Evolutionary conservation across 2,888 invertebrate species (phyloP).

Genomic region (Meloe dianella): DNA sequence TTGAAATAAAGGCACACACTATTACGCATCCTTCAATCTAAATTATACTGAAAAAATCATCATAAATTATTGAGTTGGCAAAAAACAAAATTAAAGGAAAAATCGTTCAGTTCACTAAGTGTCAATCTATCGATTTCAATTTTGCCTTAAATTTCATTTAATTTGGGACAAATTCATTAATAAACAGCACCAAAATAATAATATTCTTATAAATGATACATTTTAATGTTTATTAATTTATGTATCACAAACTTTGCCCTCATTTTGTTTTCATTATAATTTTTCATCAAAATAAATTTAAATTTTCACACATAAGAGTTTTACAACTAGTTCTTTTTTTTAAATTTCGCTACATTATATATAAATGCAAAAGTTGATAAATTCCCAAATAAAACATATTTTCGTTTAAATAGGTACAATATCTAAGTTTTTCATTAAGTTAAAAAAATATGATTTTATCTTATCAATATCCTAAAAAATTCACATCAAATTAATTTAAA

Average conservation of each 20-base stretch:
- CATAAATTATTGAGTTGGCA: not conserved
- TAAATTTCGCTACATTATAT: not conserved
- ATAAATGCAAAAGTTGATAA: not conserved
- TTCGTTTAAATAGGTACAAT: too few relatives aligned
- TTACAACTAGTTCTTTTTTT: not conserved
- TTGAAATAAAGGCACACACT: constrained; percentile 33
- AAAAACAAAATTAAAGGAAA: not conserved
- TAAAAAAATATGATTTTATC: not conserved
- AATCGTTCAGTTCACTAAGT: not conserved
- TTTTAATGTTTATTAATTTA: not conserved
- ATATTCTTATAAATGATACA: not conserved
- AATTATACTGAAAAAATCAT: constrained; percentile 13
- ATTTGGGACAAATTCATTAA: not conserved
- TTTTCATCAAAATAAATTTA: not conserved
- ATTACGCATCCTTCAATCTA: constrained; percentile 17
- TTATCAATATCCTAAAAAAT: not conserved
- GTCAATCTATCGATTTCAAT: not conserved
- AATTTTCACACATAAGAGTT: not conserved
- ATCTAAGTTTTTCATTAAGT: not conserved
- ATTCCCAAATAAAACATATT: not conserved
- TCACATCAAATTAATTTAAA: not conserved
- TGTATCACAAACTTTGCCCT: constrained; percentile 3
- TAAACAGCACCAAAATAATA: not conserved
- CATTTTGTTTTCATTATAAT: not conserved
- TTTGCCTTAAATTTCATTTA: too few relatives aligned